Evolutionary conservation across 1,140 invertebrate species (phyloP).

Genomic region (Drosophila melanica): DNA sequence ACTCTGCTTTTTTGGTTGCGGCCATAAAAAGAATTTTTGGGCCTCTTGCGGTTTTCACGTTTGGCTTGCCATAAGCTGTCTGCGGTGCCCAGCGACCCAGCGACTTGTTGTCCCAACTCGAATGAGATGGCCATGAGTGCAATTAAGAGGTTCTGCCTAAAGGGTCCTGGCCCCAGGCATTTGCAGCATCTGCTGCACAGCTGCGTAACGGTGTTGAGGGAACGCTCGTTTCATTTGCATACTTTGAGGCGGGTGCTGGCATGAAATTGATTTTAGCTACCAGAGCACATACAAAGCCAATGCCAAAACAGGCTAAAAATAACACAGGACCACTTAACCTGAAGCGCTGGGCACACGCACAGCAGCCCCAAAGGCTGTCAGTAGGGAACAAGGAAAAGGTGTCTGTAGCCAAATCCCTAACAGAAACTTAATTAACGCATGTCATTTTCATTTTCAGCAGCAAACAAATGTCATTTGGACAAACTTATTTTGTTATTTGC

Average conservation of each 20-base stretch:
- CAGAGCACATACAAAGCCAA: slow-evolving; percentile 5
- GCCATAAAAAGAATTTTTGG: slow-evolving; percentile 44
- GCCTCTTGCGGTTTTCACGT: slow-evolving; percentile 49
- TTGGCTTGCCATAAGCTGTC: slow-evolving; percentile 34
- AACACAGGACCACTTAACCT: slow-evolving; percentile 16
- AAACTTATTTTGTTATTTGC: slow-evolving; percentile 50
- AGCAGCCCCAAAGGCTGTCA: no score
- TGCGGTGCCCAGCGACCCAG: slow-evolving; percentile 6
- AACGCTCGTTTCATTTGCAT: slow-evolving; percentile 69
- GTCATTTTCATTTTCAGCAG: slow-evolving; percentile 65
- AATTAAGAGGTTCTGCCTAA: slow-evolving; percentile 57
- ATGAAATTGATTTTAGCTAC: slow-evolving; percentile 34
- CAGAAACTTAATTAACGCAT: slow-evolving; percentile 74
- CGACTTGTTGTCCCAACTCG: background rate
- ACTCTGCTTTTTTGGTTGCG: slow-evolving; percentile 13
- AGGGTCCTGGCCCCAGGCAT: slow-evolving; percentile 30
- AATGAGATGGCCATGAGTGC: slow-evolving; percentile 52
- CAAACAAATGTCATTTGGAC: slow-evolving; percentile 39
- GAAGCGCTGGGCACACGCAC: slow-evolving; percentile 1
- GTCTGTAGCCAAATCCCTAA: slow-evolving; percentile 17
- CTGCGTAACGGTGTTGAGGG: background rate
- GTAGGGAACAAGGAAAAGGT: background rate
- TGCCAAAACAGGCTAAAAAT: slow-evolving; percentile 30
- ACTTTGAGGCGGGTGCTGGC: slow-evolving; percentile 38
- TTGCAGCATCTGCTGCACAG: slow-evolving; percentile 36